phyloP scores from a whole-genome alignment of 1,140 invertebrate genomes.

The Kradibia gibbosae region DNA sequence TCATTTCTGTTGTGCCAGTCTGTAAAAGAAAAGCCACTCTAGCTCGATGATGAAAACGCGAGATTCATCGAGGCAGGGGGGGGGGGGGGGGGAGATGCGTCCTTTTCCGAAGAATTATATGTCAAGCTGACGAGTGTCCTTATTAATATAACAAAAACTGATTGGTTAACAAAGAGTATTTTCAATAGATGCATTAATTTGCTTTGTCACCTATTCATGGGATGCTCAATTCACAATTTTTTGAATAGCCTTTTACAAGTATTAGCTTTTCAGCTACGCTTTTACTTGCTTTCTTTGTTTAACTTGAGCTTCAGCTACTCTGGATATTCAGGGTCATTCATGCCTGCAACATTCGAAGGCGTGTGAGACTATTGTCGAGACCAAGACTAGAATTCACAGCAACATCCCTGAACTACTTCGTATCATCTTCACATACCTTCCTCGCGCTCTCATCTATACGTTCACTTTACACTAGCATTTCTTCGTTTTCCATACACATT shows the following conservation, averaged over 20 bases:
- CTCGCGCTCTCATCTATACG: neutral
- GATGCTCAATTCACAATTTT: neutral
- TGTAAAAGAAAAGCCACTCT: neutral
- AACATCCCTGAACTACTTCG: slow-evolving; percentile 24
- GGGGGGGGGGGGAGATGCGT: neutral
- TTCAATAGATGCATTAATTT: neutral
- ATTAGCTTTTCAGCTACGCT: neutral
- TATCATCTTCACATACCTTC: slow-evolving; percentile 21
- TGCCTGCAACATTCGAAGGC: neutral
- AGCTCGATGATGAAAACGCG: neutral
- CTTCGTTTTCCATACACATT: neutral
- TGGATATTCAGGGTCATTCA: slow-evolving; percentile 10
- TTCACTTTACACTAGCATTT: neutral
- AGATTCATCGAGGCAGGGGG: neutral
- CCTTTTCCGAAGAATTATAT: no score
- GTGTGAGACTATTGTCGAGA: neutral
- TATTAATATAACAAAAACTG: no score
- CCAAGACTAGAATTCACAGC: neutral
- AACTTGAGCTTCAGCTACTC: slow-evolving; percentile 4
- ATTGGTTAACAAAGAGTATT: neutral
- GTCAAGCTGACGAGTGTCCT: no score
- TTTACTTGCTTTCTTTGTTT: slow-evolving; percentile 21
- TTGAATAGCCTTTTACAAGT: neutral
- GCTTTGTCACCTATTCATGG: neutral
- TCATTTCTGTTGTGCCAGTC: no score